Evolutionary conservation across 2,113 vertebrate genomes (phyloP), one percentile per base, ranked within the genome.

Genomic region (Misgurnus mizolepis): DNA sequence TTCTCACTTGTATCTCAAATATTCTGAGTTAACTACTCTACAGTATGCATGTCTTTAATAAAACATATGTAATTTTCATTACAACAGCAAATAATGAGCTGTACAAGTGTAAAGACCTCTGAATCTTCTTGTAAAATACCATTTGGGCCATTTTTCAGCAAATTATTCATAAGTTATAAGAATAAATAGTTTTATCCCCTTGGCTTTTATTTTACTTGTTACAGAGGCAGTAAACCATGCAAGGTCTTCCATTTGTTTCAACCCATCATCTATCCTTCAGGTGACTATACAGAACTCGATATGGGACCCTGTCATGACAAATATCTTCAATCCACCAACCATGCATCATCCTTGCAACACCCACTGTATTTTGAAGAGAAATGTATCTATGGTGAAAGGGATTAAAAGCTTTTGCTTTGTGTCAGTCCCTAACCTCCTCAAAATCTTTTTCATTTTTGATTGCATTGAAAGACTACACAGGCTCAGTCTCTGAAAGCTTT

Each of bases 281-380:
- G 22, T 50, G n/a, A 40, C 7, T 17, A 62, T 71, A 50, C 40
- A 53, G 18, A 81, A 64, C 64, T 72, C 55, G 15, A 14, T 11
- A 55, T 18, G 56, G 45, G 58, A 68, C 71, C 70, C 39, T 61
- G 41, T 66, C 68, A 58, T 34, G 66, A 72, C 65, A 81, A 39
- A 83, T 66, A 45, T 50, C 79, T 81, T 85, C 71, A 81, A 71
- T 66, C 82, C 71, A 45, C 39, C 62, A 75, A 78, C 72, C 41
- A 62, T 41, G 56, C 67, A 67, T 27, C 49, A 18, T 12, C 78
- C 43, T 49, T 53, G 41, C n/a, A 66, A 22, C 14, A 5, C 34
- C 65, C 17, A 45, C 12, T 18, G 41, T 10, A 75, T 45, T 39
- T n/a, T 58, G n/a, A 41, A 41, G 40, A 62, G 40, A 39, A 43